These are phyloP conservation scores for Cyclophora punctaria DNA, from an alignment of 2,888 invertebrate genomes.

Conservation along the genomic window DNA sequence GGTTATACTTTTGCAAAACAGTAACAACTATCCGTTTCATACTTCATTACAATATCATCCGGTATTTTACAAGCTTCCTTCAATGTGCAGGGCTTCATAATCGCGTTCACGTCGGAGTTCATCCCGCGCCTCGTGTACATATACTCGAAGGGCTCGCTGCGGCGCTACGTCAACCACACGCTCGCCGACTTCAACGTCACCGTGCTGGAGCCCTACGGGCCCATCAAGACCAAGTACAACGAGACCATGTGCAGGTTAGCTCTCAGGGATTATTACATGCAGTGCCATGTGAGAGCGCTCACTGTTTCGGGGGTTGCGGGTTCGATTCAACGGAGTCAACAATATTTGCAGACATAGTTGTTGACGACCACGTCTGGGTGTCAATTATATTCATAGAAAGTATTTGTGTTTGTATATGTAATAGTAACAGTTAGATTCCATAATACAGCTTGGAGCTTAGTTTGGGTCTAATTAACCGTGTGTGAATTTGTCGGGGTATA, in stretches of 20 bases:
- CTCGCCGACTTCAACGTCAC: conserved; percentile 82
- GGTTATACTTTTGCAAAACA: neutral
- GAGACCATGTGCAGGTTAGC: conserved; percentile 78
- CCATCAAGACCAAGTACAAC: conserved; percentile 55
- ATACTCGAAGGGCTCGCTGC: conserved; percentile 76
- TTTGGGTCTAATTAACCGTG: no score
- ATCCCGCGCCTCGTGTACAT: conserved; percentile 92
- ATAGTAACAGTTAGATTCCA: no score
- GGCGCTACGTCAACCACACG: conserved; percentile 87
- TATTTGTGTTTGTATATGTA: no score
- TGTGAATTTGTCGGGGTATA: no score
- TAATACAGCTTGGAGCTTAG: no score
- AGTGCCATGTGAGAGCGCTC: no score
- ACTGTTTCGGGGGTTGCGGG: no score
- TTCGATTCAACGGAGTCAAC: no score
- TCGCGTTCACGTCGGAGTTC: conserved; percentile 97
- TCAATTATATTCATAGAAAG: no score
- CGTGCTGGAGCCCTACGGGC: conserved; percentile 72
- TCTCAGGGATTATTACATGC: no score
- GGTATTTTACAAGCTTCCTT: neutral
- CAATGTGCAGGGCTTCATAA: conserved; percentile 88
- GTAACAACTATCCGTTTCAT: neutral
- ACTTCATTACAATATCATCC: neutral
- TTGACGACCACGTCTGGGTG: no score
- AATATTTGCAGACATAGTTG: no score